Base-by-base conservation (phyloP, 2,797 vertebrate species). In the Pseudomugil tenellus region DNA sequence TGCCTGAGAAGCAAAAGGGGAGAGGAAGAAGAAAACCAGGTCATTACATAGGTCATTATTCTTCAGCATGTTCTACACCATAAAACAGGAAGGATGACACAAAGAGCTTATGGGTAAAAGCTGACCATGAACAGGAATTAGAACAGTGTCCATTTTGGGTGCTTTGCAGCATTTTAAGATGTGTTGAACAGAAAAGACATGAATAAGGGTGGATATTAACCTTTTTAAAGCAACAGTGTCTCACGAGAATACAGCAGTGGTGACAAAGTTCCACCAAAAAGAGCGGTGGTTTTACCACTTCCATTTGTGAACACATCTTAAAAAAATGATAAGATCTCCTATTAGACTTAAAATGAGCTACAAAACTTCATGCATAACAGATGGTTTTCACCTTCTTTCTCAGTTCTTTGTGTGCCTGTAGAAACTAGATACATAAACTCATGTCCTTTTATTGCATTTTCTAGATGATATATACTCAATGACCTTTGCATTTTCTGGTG, bases 1-100 rank as follows among this genome's bases (percentile, higher is more conserved):
- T 0, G 98, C 98, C 98, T 99, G 87, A 1, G 14, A 63, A 43
- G 52, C 12, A 32, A 63, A 63, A 58, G 39, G 34, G 21, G 29
- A 23, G 14, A 9, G 35, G 28, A 37, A 32, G 34, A 13, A 58
- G 28, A 62, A 32, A 62, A 23, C 58, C 76, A 19, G 37, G 63
- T 80, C 58, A 65, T 19, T 6, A 8, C 41, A n/a, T 43, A 43
- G 2, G 41, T 46, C 19, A 71, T 63, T 58, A 48, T 23, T 48
- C 46, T 43, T 21, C 13, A 31, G 9, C n/a, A 2, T 9, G 5
- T 54, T 14, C 19, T 29, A 19, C 6, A 14, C 19, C 9, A 43
- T 77, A 37, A 78, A 72, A 67, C 63, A 62, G 55, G 48, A 74
- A 56, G 32, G 13, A 55, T 17, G 43, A 21, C 9, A 11, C 55